Evolutionary conservation across 2,797 vertebrate genomes (phyloP).

Genomic region (Mormyrops attenuatus): DNA sequence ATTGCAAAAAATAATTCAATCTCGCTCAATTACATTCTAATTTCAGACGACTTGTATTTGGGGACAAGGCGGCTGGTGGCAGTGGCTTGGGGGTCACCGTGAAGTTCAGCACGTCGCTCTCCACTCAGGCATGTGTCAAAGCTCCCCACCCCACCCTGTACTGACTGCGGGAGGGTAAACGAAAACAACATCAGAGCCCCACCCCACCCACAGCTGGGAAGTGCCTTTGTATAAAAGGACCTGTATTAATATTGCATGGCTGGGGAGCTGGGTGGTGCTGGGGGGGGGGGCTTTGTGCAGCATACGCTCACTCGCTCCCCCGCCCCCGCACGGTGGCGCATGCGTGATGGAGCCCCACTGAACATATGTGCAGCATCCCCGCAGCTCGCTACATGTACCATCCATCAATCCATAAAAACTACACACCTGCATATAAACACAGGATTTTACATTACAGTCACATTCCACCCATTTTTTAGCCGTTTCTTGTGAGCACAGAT

Average conservation of each 20-base stretch:
- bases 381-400: not conserved
- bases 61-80: not conserved
- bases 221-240: not conserved
- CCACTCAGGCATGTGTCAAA: not conserved
- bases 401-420: not conserved
- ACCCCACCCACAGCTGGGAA: not conserved
- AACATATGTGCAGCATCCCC: not conserved
- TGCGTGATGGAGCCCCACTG: not conserved
- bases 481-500: not conserved
- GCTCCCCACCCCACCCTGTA: not conserved
- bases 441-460: not conserved
- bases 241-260: constrained; percentile 10
- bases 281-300: constrained; percentile 6
- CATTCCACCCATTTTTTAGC: not conserved
- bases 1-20: constrained; percentile 4
- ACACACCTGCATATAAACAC: not conserved
- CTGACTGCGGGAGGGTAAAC: not conserved
- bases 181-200: not conserved
- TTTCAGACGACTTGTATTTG: not conserved
- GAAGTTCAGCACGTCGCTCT: not conserved
- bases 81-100: not conserved
- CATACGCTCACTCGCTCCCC: not conserved
- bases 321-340: not conserved
- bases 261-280: not conserved
- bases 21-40: not conserved